These are phyloP conservation scores for Agrochola litura DNA, from an alignment of 2,888 invertebrate genomes.

Conservation along the genomic window DNA sequence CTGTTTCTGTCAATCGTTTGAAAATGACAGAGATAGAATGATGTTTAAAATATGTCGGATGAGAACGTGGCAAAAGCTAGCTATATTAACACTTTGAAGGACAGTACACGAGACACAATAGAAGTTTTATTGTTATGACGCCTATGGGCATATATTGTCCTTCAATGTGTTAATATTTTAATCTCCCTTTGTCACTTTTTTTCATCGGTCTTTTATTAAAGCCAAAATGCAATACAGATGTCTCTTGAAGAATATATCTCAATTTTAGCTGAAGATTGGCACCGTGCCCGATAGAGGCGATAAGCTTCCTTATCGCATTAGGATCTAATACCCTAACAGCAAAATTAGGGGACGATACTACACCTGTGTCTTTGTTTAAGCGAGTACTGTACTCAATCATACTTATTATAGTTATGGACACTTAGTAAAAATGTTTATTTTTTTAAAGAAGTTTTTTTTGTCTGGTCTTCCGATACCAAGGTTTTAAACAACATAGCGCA, in stretches of 20 bases:
- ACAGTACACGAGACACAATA: no score
- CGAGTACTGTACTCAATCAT: neutral
- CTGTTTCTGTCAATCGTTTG: neutral
- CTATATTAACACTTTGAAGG: no score
- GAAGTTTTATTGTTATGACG: no score
- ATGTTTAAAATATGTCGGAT: neutral
- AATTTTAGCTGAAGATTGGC: conserved; percentile 17
- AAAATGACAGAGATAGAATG: neutral
- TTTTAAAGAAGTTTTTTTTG: neutral
- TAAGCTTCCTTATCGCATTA: conserved; percentile 16
- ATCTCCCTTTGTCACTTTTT: neutral
- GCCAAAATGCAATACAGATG: conserved; percentile 1
- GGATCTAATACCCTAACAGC: conserved; percentile 23
- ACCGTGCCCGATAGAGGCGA: conserved; percentile 15
- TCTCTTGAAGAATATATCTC: neutral
- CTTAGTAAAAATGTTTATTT: no score
- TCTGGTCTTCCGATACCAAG: neutral
- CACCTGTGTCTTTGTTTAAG: conserved; percentile 25
- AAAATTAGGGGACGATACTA: conserved; percentile 8
- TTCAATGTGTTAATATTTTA: no score
- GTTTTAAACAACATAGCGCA: neutral
- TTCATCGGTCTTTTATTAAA: neutral
- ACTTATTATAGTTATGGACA: neutral
- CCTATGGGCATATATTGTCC: no score
- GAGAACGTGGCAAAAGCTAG: neutral